Conservation (phyloP, 2,888 invertebrate genomes). For the Drosophila birchii region DNA sequence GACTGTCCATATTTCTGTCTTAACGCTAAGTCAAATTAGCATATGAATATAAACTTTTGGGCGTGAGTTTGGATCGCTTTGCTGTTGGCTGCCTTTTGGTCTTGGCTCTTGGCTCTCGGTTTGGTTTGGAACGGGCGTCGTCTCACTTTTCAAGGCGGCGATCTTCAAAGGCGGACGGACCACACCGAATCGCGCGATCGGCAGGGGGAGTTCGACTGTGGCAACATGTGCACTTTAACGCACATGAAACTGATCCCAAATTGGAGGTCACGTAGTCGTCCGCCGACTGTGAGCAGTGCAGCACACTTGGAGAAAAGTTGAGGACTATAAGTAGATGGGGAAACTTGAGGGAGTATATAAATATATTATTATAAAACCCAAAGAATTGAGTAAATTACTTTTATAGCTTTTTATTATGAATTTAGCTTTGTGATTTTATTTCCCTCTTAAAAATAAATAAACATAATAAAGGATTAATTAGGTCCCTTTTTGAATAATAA, state of each 20-base stretch:
- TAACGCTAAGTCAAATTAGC: conserved; percentile 70
- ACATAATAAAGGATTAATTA: background rate
- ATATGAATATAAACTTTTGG: conserved; percentile 72
- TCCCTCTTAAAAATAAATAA: background rate
- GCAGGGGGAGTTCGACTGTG: conserved; percentile 11
- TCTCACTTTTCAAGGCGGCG: conserved; percentile 56
- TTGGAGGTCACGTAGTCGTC: conserved; percentile 78
- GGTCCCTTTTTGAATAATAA: background rate
- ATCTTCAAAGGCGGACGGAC: conserved; percentile 73
- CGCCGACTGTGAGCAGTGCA: conserved; percentile 32
- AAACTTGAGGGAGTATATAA: no score
- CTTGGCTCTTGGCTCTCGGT: conserved; percentile 40
- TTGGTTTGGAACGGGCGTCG: conserved; percentile 56
- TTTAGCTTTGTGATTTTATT: background rate
- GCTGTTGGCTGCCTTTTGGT: conserved; percentile 24
- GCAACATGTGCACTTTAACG: conserved; percentile 71
- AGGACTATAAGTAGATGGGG: background rate
- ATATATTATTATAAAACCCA: no score
- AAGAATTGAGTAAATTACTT: no score
- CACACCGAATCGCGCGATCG: conserved; percentile 42
- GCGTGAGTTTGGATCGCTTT: conserved; percentile 14
- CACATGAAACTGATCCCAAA: conserved; percentile 72
- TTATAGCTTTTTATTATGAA: no score
- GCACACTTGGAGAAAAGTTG: conserved; percentile 22
- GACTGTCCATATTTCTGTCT: conserved; percentile 55